Evolutionary conservation across 2,113 vertebrate species (phyloP), one percentile per base, ranked within the genome.

Genomic region (Poeciliopsis occidentalis): DNA sequence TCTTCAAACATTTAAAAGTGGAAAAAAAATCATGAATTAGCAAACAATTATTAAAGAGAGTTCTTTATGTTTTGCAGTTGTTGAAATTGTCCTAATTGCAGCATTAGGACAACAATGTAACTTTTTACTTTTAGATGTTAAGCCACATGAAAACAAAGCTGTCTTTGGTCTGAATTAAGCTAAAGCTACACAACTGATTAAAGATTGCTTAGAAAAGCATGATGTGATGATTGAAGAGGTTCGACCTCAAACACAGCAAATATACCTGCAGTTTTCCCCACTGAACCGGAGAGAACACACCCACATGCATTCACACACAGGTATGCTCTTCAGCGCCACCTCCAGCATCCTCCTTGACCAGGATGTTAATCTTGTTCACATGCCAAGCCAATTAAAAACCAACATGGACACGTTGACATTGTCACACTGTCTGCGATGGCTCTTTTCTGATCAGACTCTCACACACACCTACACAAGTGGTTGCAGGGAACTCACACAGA

Each of bases 281-380:
- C 41, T 41, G 2, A 51, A 61, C 19, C 41, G 29, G 22, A 34
- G 32, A 30, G 27, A 67, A 51, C 61, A 73, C 69, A 34, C 8
- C n/a, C 61, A 76, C 69, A 34, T 6, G 22, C 10, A 72, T 11
- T 54, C 54, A 41, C 47, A 57, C 37, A 51, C 54, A 76, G 47
- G 78, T 75, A 69, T 78, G 67, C 78, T 62, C 44, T 74, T 64
- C 63, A 67, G 12, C 3, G 22, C 60, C 60, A 44, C 61, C 71
- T 71, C 65, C 1, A 61, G 66, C 74, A 44, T 85, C 80, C 71
- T 85, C 62, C 70, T 78, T 27, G n/a, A 71, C 54, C 41, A 73
- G 77, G 76, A 82, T 77, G 44, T 67, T 65, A 32, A 63, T 30
- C 3, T 7, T 64, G 72, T 11, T 51, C 64, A 78, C 31, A 79